Evolutionary conservation across 2,113 vertebrate genomes (phyloP).

Genomic region (Poeciliopsis prolifica): DNA sequence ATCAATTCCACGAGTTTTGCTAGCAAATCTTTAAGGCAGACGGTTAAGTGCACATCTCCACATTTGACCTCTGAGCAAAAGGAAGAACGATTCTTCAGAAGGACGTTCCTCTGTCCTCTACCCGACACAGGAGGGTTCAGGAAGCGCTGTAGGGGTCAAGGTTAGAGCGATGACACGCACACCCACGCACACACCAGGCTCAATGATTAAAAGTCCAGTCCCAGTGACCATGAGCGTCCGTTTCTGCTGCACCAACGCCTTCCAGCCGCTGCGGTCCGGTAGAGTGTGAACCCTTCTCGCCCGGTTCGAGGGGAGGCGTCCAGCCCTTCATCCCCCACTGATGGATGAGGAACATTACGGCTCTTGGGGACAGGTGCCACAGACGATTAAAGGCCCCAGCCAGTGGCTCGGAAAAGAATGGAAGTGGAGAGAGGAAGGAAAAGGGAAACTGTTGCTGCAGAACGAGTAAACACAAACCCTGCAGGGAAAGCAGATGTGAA

Average conservation of each 20-base stretch:
- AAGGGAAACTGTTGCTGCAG: slow-evolving; percentile 72
- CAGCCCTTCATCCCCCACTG: slow-evolving; percentile 69
- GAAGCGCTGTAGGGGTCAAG: slow-evolving; percentile 28
- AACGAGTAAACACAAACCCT: slow-evolving; percentile 76
- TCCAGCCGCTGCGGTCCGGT: slow-evolving; percentile 38
- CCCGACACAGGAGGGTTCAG: slow-evolving; percentile 21
- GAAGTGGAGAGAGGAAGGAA: slow-evolving; percentile 64
- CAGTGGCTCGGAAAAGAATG: slow-evolving; percentile 76
- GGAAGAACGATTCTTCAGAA: slow-evolving; percentile 42
- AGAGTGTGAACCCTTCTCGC: slow-evolving; percentile 55
- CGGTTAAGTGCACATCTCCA: slow-evolving; percentile 22
- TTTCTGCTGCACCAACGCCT: slow-evolving; percentile 47
- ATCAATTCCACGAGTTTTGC: background rate
- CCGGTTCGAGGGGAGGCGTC: slow-evolving; percentile 34
- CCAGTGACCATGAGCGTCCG: slow-evolving; percentile 62
- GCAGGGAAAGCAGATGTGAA: slow-evolving; percentile 60
- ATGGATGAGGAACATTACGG: slow-evolving; percentile 80
- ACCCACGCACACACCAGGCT: slow-evolving; percentile 40
- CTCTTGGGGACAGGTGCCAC: slow-evolving; percentile 79
- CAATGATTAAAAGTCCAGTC: slow-evolving; percentile 68
- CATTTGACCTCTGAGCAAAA: slow-evolving; percentile 26
- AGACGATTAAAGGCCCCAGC: slow-evolving; percentile 79
- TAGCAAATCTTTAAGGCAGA: background rate
- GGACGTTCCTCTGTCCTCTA: slow-evolving; percentile 20
- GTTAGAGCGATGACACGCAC: slow-evolving; percentile 5